phyloP scores from a whole-genome alignment of 1,140 invertebrate genomes.

The Ptiloglossa arizonensis region DNA sequence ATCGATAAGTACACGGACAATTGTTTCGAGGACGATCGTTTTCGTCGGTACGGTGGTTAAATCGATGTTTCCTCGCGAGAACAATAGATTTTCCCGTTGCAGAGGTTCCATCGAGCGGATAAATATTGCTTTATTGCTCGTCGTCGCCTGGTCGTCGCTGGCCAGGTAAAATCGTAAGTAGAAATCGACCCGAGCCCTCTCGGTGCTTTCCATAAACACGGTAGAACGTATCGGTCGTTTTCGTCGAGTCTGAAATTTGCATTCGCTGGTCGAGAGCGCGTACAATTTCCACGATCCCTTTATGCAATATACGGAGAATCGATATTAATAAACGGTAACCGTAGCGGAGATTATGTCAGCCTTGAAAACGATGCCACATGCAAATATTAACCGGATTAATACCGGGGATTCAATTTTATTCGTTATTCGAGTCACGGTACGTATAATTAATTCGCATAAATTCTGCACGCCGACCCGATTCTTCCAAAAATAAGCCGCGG shows the following conservation, averaged over 20 bases:
- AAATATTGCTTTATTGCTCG: conserved; percentile 8
- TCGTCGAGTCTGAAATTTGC: background rate
- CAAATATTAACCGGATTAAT: too few species aligned
- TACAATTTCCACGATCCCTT: background rate
- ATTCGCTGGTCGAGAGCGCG: background rate
- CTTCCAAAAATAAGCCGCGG: too few species aligned
- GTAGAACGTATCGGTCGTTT: background rate
- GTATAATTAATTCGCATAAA: too few species aligned
- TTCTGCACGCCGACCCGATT: too few species aligned
- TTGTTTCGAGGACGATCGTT: background rate
- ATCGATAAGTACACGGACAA: background rate
- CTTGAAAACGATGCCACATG: background rate
- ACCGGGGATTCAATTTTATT: too few species aligned
- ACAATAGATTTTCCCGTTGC: background rate
- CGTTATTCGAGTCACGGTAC: too few species aligned
- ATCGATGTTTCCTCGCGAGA: background rate
- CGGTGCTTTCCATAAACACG: too few species aligned
- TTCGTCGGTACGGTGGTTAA: background rate
- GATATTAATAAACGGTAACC: background rate
- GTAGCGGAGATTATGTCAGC: background rate
- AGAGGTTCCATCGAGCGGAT: background rate
- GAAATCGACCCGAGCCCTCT: too few species aligned
- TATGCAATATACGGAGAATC: background rate
- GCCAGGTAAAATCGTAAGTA: background rate
- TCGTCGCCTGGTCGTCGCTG: background rate